Conservation (phyloP, 2,888 invertebrate genomes). For the Cryptocephalus primarius region DNA sequence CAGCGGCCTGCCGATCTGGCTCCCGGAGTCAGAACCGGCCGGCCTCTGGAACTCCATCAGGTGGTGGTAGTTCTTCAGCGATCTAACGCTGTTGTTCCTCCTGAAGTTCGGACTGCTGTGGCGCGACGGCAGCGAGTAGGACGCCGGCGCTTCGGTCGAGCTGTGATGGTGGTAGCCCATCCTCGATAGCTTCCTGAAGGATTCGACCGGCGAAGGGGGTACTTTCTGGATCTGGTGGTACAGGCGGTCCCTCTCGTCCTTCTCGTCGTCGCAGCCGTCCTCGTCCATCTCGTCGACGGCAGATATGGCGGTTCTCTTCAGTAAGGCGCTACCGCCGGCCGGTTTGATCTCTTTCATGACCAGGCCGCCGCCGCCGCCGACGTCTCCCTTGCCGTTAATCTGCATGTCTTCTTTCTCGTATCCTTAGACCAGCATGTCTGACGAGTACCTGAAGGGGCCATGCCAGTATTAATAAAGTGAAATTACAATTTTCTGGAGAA, state of each 20-base stretch:
- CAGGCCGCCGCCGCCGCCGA: slow-evolving; percentile 12
- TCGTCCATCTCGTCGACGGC: slow-evolving; percentile 10
- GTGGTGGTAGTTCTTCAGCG: slow-evolving; percentile 23
- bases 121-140: slow-evolving; percentile 16
- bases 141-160: neutral
- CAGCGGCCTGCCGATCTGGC: slow-evolving; percentile 34
- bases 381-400: slow-evolving; percentile 9
- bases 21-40: slow-evolving; percentile 42
- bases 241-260: slow-evolving; percentile 2
- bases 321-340: slow-evolving; percentile 5
- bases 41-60: slow-evolving; percentile 9
- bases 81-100: slow-evolving; percentile 25
- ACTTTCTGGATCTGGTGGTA: neutral
- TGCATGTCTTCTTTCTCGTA: slow-evolving; percentile 1
- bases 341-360: slow-evolving; percentile 13
- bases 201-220: slow-evolving; percentile 16
- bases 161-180: slow-evolving; percentile 9
- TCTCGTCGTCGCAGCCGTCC: slow-evolving; percentile 17
- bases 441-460: too few species aligned
- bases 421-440: slow-evolving; percentile 1
- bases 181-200: slow-evolving; percentile 14
- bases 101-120: slow-evolving; percentile 24
- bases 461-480: neutral
- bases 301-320: slow-evolving; percentile 9
- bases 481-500: neutral